Percentiles rank a stretch among this genome's conserved stretches.
phyloP scores from a whole-genome alignment of 1,140 invertebrate species.

The Heliconius melpomene region DNA sequence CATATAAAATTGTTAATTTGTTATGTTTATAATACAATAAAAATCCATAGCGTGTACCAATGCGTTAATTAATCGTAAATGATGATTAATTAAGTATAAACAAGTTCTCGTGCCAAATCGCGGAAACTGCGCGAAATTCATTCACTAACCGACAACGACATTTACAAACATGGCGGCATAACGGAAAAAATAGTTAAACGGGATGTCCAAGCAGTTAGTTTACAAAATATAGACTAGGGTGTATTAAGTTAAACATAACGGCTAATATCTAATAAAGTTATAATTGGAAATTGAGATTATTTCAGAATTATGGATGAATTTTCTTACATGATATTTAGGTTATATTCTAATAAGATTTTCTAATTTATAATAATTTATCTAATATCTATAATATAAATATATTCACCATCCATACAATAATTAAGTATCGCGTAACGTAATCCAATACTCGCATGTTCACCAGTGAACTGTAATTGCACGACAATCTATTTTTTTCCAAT shows the following conservation, averaged over 20 bases:
- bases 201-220: slow-evolving; percentile 63
- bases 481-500: slow-evolving; percentile 55
- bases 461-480: slow-evolving; percentile 51
- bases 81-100: slow-evolving; percentile 33
- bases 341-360: slow-evolving; percentile 8
- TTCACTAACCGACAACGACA: slow-evolving; percentile 65
- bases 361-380: background rate
- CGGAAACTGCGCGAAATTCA: slow-evolving; percentile 76
- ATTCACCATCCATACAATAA: slow-evolving; percentile 27
- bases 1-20: background rate
- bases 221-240: slow-evolving; percentile 73
- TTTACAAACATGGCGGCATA: slow-evolving; percentile 73
- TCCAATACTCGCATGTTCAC: slow-evolving; percentile 48
- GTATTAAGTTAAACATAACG: slow-evolving; percentile 45
- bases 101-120: slow-evolving; percentile 61
- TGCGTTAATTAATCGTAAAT: slow-evolving; percentile 15
- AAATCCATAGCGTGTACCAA: background rate
- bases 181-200: slow-evolving; percentile 75
- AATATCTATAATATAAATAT: background rate
- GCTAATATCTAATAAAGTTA: background rate
- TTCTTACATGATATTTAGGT: background rate
- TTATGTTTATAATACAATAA: background rate
- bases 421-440: slow-evolving; percentile 40
- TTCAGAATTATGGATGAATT: background rate
- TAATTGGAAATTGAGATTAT: background rate